phyloP scores from a whole-genome alignment of 2,888 invertebrate species.

The Drosophila infuscata region DNA sequence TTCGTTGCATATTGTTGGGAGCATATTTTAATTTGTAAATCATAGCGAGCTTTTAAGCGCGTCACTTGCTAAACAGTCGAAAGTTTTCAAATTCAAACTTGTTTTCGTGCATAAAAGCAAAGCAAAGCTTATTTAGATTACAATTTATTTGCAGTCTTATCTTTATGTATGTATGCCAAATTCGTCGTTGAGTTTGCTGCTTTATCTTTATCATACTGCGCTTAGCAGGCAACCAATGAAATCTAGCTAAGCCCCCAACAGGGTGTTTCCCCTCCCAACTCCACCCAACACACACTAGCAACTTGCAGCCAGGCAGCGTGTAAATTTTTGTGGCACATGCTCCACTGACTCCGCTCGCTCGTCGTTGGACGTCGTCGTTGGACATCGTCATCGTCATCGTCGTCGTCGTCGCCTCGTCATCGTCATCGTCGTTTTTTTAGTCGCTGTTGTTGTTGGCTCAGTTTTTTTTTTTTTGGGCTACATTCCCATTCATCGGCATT shows the following conservation, averaged over 20 bases:
- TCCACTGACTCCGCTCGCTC: conserved; percentile 31
- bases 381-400: conserved; percentile 38
- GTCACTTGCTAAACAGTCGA: neutral
- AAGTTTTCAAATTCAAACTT: neutral
- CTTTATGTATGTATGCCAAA: neutral
- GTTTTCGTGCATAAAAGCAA: neutral
- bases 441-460: conserved; percentile 41
- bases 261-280: neutral
- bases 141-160: neutral
- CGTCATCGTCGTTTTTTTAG: conserved; percentile 32
- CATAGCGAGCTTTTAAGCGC: conserved; percentile 4
- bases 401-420: conserved; percentile 25
- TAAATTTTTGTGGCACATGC: conserved; percentile 51
- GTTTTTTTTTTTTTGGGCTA: conserved; percentile 54
- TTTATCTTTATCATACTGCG: neutral
- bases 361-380: conserved; percentile 34
- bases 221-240: neutral
- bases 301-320: conserved; percentile 25
- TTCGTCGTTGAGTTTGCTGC: neutral
- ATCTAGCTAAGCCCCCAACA: conserved; percentile 5
- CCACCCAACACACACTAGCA: neutral
- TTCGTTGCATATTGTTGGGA: conserved; percentile 14
- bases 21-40: neutral
- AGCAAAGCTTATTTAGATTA: neutral
- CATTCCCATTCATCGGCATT: conserved; percentile 54